Percentiles rank a stretch among this genome's conserved stretches.
Conservation (phyloP, 2,797 vertebrate species). For the Borostomias antarcticus region DNA sequence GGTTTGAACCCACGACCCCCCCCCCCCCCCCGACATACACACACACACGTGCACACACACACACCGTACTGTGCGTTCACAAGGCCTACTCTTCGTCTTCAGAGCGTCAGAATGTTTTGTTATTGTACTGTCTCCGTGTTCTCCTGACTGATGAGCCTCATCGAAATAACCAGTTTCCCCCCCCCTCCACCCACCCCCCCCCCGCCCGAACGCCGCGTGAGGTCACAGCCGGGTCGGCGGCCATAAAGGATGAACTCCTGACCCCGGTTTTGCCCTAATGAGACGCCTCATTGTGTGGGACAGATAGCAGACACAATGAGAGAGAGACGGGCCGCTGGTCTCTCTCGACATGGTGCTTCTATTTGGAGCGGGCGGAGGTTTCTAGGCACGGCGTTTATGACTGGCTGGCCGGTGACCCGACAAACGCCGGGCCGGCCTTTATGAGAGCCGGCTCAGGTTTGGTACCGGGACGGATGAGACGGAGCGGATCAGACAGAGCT, state of each 20-base stretch:
- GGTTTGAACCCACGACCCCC: constrained; percentile 27
- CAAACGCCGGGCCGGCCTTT: constrained; percentile 43
- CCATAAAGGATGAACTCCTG: constrained; percentile 73
- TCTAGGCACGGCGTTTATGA: constrained; percentile 51
- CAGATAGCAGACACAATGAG: constrained; percentile 71
- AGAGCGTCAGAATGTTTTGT: too few species aligned
- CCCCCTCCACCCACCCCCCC: constrained; percentile 51
- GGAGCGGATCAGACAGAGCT: constrained; percentile 48
- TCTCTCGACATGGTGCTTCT: constrained; percentile 46
- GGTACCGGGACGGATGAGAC: constrained; percentile 67
- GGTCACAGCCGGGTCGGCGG: constrained; percentile 66
- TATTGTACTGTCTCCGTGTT: too few species aligned
- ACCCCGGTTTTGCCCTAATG: constrained; percentile 63
- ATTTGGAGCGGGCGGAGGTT: constrained; percentile 38
- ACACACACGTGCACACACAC: too few species aligned
- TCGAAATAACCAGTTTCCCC: too few species aligned
- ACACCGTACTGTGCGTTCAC: too few species aligned
- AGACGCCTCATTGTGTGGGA: constrained; percentile 65
- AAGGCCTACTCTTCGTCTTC: too few species aligned
- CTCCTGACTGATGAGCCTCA: too few species aligned
- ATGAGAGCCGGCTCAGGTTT: constrained; percentile 54
- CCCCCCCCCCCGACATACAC: background rate
- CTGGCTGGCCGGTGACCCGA: constrained; percentile 57
- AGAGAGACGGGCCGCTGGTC: constrained; percentile 46
- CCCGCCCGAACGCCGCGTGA: constrained; percentile 53